Percentiles rank a stretch among this genome's conserved stretches.
Conservation (phyloP, 2,797 vertebrate species). For the Okamejei kenojei region DNA sequence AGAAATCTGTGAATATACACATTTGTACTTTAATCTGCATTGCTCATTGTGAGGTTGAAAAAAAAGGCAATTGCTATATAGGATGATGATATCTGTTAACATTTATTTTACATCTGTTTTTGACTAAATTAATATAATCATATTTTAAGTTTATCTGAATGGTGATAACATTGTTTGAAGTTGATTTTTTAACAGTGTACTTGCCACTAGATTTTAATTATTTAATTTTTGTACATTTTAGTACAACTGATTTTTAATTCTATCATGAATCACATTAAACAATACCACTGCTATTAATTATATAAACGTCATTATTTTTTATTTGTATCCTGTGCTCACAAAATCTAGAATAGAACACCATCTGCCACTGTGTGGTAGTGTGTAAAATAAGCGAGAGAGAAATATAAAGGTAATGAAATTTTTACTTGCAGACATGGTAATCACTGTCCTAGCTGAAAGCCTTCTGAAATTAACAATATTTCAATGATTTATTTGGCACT, state of each 20-base stretch:
- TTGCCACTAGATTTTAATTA: neutral
- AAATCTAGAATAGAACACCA: neutral
- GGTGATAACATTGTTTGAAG: neutral
- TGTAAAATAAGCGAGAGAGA: neutral
- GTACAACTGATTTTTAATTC: neutral
- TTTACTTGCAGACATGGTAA: neutral
- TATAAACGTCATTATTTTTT: neutral
- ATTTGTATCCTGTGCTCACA: neutral
- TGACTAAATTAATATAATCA: neutral
- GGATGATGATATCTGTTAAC: constrained; percentile 8
- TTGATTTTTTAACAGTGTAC: neutral
- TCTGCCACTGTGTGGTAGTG: neutral
- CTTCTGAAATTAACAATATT: neutral
- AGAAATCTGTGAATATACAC: neutral
- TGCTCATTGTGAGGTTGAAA: constrained; percentile 17
- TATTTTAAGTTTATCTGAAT: neutral
- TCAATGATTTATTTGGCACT: neutral
- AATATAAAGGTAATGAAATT: neutral
- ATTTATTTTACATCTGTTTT: neutral
- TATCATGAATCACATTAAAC: neutral
- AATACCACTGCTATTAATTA: neutral
- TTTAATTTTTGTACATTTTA: neutral
- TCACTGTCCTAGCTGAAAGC: neutral
- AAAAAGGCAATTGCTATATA: neutral
- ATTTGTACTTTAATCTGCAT: constrained; percentile 15